A percentile compares a stretch with the other conserved stretches of the same genome.
These are phyloP conservation scores for Ormyrus thymus DNA, from an alignment of 2,888 invertebrate species.

Conservation along the genomic window DNA sequence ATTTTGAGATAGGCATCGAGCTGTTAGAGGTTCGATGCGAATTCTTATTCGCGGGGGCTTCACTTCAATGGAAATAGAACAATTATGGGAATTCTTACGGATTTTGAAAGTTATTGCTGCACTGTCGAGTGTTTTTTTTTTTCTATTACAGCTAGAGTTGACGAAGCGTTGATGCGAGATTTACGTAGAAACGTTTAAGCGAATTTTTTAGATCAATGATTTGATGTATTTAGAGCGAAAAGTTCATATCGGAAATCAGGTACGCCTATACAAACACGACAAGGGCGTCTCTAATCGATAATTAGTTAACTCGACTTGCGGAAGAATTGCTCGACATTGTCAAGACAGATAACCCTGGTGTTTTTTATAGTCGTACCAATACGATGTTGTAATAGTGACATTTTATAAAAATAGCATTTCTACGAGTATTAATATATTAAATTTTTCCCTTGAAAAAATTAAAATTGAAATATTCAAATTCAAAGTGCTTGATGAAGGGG, in stretches of 20 bases:
- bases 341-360: no score
- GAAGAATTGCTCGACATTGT: conserved; percentile 11
- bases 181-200: neutral
- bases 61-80: neutral
- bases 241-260: neutral
- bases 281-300: conserved; percentile 41
- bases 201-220: conserved; percentile 9
- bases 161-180: no score
- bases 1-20: neutral
- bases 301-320: conserved; percentile 5
- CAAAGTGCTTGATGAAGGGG: neutral
- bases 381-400: no score
- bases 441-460: no score
- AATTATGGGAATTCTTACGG: neutral
- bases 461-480: no score
- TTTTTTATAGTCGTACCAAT: no score
- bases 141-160: no score
- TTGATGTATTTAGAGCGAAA: neutral
- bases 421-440: no score
- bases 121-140: no score
- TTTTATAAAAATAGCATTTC: no score
- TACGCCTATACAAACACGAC: conserved; percentile 19
- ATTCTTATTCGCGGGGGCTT: neutral
- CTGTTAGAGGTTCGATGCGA: neutral
- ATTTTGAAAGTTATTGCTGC: no score